These are phyloP conservation scores for Cosmia pyralina DNA, from an alignment of 2,888 invertebrate genomes.

Conservation along the genomic window DNA sequence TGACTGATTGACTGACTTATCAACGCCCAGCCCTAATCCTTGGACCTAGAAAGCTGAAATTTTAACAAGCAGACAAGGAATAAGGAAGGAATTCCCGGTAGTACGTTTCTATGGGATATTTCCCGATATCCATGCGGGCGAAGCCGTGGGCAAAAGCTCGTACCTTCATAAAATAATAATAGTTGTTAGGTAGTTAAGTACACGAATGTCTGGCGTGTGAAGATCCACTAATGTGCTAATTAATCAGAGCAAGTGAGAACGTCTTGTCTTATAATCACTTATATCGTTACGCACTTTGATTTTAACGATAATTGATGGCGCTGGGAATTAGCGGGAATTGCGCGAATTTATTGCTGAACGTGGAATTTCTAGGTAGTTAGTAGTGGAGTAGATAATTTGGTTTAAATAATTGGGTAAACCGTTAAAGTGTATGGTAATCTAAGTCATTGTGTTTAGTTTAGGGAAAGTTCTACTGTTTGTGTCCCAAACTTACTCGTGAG, in stretches of 20 bases:
- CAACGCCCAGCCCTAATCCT: no score
- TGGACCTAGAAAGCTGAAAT: no score
- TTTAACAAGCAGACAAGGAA: no score
- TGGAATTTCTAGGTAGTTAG: slow-evolving; percentile 12
- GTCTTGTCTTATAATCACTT: slow-evolving; percentile 59
- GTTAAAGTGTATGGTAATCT: neutral
- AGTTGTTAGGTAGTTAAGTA: neutral
- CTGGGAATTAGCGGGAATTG: slow-evolving; percentile 32
- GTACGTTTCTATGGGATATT: no score
- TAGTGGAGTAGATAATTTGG: neutral
- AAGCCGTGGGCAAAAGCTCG: no score
- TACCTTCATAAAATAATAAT: neutral
- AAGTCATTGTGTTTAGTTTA: neutral
- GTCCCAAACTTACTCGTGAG: neutral
- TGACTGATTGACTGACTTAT: no score
- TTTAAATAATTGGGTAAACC: neutral
- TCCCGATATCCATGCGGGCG: no score
- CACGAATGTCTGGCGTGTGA: slow-evolving; percentile 22
- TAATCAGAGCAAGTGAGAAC: slow-evolving; percentile 62
- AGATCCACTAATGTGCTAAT: slow-evolving; percentile 61
- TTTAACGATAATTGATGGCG: slow-evolving; percentile 63
- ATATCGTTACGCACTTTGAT: slow-evolving; percentile 65
- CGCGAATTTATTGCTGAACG: slow-evolving; percentile 16
- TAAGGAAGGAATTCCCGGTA: no score
- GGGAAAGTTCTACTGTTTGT: no score